These are phyloP conservation scores for Lordiphosa mommai DNA, from an alignment of 1,140 invertebrate genomes.

Conservation along the genomic window DNA sequence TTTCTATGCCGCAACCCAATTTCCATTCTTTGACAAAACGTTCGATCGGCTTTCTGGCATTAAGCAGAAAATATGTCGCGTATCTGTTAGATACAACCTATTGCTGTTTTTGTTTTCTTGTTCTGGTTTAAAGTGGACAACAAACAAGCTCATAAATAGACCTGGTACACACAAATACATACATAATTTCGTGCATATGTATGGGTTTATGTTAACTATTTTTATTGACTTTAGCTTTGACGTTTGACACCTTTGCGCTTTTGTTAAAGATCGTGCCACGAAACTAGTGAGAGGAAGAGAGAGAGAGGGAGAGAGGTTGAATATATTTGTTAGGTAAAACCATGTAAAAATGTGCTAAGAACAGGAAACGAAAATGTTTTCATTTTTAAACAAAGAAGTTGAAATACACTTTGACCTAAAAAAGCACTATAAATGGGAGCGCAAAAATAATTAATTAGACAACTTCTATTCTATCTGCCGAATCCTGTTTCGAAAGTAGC, in stretches of 20 bases:
- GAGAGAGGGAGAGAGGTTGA: neutral
- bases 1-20: slow-evolving; percentile 58
- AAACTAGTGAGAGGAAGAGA: slow-evolving; percentile 9
- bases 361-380: too few species aligned
- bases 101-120: slow-evolving; percentile 33
- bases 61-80: slow-evolving; percentile 30
- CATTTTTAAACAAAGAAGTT: too few species aligned
- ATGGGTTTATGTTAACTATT: slow-evolving; percentile 35
- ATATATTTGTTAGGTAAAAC: neutral
- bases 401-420: too few species aligned
- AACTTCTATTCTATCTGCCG: too few species aligned
- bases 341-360: slow-evolving; percentile 15
- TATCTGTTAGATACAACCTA: slow-evolving; percentile 43
- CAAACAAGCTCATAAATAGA: slow-evolving; percentile 67
- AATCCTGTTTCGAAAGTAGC: too few species aligned
- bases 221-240: slow-evolving; percentile 71
- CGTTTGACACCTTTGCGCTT: slow-evolving; percentile 67
- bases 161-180: neutral
- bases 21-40: slow-evolving; percentile 38
- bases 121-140: slow-evolving; percentile 69
- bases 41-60: too few species aligned
- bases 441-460: too few species aligned
- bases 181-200: slow-evolving; percentile 19
- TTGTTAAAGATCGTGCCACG: slow-evolving; percentile 53
- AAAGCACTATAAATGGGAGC: too few species aligned